Evolutionary conservation across 2,888 invertebrate species (phyloP).

Genomic region (Hymenopus coronatus): DNA sequence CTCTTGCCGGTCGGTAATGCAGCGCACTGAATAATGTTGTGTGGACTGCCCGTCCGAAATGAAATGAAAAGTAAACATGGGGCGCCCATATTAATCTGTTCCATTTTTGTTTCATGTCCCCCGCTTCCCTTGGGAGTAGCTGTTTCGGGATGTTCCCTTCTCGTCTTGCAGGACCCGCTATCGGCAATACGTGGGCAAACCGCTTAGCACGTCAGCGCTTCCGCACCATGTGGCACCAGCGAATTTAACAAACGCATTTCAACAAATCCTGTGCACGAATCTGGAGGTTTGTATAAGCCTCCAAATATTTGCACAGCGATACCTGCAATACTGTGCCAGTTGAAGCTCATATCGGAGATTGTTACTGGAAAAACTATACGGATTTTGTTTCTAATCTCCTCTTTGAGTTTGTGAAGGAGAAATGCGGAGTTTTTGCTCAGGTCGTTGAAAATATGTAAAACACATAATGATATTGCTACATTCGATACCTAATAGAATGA

Average conservation of each 20-base stretch:
- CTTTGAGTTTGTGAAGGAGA: too few species aligned
- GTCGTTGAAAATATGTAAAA: too few species aligned
- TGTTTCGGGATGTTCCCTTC: not conserved
- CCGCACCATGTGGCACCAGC: not conserved
- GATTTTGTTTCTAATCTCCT: too few species aligned
- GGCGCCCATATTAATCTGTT: not conserved
- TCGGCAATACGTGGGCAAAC: not conserved
- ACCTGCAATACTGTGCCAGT: not conserved
- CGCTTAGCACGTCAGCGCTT: not conserved
- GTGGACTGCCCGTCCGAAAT: conserved; percentile 12
- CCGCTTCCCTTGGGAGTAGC: not conserved
- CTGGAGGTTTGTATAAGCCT: not conserved
- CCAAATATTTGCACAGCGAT: not conserved
- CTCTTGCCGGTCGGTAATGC: not conserved
- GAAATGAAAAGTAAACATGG: conserved; percentile 18
- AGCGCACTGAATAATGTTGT: conserved; percentile 16
- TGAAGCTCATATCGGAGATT: not conserved
- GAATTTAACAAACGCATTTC: not conserved
- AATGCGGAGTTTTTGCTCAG: too few species aligned
- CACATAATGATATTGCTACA: too few species aligned
- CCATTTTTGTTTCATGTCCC: not conserved
- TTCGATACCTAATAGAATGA: too few species aligned
- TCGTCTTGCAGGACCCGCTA: not conserved
- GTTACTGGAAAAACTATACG: too few species aligned
- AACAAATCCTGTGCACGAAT: not conserved